These are phyloP conservation scores for Pomatorhinus ruficollis DNA, from an alignment of 2,113 vertebrate genomes.

Conservation along the genomic window DNA sequence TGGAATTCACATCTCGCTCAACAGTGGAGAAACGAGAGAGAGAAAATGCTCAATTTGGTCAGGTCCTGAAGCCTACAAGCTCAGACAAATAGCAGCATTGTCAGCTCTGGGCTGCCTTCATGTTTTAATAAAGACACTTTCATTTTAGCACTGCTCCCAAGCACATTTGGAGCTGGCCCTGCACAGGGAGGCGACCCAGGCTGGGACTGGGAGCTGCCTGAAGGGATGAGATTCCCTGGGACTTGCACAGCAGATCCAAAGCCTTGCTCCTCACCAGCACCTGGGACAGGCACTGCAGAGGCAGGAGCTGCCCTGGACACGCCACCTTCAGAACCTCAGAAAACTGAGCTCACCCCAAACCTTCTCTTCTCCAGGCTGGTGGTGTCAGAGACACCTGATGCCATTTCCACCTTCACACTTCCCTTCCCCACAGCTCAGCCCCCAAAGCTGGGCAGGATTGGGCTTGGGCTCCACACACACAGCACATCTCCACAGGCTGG, in stretches of 20 bases:
- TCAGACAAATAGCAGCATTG: not conserved
- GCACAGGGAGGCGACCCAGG: not conserved
- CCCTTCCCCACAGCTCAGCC: not conserved
- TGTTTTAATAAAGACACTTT: conserved; percentile 7
- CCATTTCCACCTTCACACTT: not conserved
- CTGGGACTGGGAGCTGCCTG: not conserved
- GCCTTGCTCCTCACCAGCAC: not conserved
- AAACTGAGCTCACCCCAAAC: not conserved
- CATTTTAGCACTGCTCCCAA: not conserved
- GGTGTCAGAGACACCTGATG: not conserved
- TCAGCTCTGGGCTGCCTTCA: not conserved
- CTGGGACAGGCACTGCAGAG: not conserved
- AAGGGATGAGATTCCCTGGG: not conserved
- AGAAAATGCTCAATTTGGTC: conserved; percentile 5
- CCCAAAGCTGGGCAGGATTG: not conserved
- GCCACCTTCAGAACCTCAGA: not conserved
- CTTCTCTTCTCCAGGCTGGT: not conserved
- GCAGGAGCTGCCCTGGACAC: too few relatives aligned
- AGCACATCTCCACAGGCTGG: not conserved
- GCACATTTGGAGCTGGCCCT: not conserved
- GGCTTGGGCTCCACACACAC: not conserved
- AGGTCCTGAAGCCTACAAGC: not conserved
- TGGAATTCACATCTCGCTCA: conserved; percentile 24
- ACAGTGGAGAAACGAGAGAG: not conserved
- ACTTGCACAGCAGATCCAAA: fast-evolving